Evolutionary conservation across 2,888 invertebrate species (phyloP), one percentile per base, ranked within the genome.

Genomic region (Drosophila setosimentum): DNA sequence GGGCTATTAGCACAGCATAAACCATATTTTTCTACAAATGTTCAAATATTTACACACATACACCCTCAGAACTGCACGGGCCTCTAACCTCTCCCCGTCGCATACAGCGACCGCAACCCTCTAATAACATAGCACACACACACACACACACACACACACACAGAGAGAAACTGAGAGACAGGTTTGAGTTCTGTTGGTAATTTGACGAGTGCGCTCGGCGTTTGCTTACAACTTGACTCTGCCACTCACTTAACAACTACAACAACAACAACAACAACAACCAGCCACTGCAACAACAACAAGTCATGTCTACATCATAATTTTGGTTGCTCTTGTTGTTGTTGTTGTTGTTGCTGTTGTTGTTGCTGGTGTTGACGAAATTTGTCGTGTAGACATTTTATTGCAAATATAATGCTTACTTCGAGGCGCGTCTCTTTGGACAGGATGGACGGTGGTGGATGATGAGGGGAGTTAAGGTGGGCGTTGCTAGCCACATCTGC

Each of bases 21-120:
- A 92, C 89, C 92, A 92, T 92, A 92, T 92, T 92, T 89, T 91
- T 78, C 82, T 73, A 83, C 92, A 92, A 92, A 92, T 92, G 92
- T 92, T 92, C 92, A 90, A 91, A 92, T 91, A 91, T 91, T 89
- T 87, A 76, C 76, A 84, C 68, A 37, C 24, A 24, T 6, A 13
- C 60, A 29, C 62, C 33, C 58, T 8, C 18, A 0, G 37, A 11
- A 55, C 5, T 8, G 37, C 37, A 27, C 13, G 2, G 4, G 21
- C 42, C 42, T 21, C 21, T 21, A 27, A 16, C 16, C 29, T 16
- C 37, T 21, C 30, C 18, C 24, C 30, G 35, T 32, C 29, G 40
- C 29, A 16, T 24, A 21, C 16, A 16, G 62, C 72, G 45, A 78
- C 78, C 78, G 58, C 80, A 78, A 78, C 78, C 78, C 78, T 68